These are phyloP conservation scores for Hoplias malabaricus DNA, from an alignment of 2,113 vertebrate species.

Conservation along the genomic window DNA sequence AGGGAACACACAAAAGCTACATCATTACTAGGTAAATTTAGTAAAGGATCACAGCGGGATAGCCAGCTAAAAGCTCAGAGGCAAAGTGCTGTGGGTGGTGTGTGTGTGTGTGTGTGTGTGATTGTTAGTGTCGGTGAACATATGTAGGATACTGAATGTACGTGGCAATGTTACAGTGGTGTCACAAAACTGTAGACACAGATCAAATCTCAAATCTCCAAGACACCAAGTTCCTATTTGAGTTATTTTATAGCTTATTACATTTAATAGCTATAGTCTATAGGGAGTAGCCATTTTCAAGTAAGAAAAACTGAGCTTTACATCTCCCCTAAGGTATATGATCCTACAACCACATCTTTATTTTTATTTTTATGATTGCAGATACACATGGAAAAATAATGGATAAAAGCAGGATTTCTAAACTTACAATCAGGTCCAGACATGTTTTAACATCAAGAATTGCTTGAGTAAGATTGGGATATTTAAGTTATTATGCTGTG, in stretches of 20 bases:
- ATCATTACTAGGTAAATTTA: constrained; percentile 67
- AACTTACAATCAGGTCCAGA: too few species aligned
- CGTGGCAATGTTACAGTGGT: background rate
- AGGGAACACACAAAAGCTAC: constrained; percentile 51
- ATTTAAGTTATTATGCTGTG: too few species aligned
- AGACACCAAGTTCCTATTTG: background rate
- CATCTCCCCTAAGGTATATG: too few species aligned
- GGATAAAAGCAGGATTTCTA: too few species aligned
- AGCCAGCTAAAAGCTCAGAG: constrained; percentile 65
- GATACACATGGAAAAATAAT: too few species aligned
- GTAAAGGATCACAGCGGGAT: constrained; percentile 69
- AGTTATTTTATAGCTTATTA: background rate
- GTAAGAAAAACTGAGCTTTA: too few species aligned
- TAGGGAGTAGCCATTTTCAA: too few species aligned
- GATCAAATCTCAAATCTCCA: background rate
- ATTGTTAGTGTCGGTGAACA: too few species aligned
- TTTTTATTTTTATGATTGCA: too few species aligned
- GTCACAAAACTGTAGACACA: background rate
- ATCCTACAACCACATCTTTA: too few species aligned
- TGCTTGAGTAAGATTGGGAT: too few species aligned
- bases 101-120: constrained; percentile 9
- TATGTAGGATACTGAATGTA: background rate
- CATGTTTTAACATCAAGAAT: too few species aligned
- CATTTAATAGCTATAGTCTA: background rate
- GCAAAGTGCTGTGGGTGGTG: constrained; percentile 10